Percentiles rank a stretch among this genome's conserved stretches.
phyloP scores from a whole-genome alignment of 2,888 invertebrate species.

The Flexamia atlantica region DNA sequence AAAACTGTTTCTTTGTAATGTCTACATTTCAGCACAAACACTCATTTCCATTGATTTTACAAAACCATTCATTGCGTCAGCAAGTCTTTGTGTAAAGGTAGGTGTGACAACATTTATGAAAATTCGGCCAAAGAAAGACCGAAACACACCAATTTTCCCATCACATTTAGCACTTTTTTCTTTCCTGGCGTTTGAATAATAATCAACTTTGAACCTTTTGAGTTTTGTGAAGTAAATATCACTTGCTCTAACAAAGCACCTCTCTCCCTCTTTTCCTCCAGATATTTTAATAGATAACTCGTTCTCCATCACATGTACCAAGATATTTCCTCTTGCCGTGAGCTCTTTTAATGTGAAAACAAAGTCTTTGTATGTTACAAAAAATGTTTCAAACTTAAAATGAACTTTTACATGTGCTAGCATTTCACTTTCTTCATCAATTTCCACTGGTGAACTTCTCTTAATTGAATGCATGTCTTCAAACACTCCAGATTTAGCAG shows the following conservation, averaged over 20 bases:
- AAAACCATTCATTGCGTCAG: background rate
- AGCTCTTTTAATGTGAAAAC: background rate
- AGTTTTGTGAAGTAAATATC: background rate
- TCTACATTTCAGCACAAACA: background rate
- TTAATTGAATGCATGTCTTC: background rate
- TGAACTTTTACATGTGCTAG: background rate
- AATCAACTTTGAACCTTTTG: constrained; percentile 19
- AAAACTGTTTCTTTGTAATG: too few relatives aligned
- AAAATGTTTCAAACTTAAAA: background rate
- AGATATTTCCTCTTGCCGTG: background rate
- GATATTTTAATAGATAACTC: background rate
- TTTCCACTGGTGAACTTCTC: background rate
- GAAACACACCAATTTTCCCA: background rate
- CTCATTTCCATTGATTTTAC: background rate
- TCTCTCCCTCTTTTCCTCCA: background rate
- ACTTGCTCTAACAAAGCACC: background rate
- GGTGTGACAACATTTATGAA: background rate
- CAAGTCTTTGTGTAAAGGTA: background rate
- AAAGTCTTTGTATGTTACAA: background rate
- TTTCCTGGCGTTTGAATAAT: background rate
- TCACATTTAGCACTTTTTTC: constrained; percentile 4
- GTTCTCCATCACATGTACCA: background rate
- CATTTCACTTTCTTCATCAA: background rate
- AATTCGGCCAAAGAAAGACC: background rate
- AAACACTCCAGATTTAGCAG: constrained; percentile 6